These are phyloP conservation scores for Prochilodus magdalenae DNA, from an alignment of 2,113 vertebrate genomes.

Conservation along the genomic window DNA sequence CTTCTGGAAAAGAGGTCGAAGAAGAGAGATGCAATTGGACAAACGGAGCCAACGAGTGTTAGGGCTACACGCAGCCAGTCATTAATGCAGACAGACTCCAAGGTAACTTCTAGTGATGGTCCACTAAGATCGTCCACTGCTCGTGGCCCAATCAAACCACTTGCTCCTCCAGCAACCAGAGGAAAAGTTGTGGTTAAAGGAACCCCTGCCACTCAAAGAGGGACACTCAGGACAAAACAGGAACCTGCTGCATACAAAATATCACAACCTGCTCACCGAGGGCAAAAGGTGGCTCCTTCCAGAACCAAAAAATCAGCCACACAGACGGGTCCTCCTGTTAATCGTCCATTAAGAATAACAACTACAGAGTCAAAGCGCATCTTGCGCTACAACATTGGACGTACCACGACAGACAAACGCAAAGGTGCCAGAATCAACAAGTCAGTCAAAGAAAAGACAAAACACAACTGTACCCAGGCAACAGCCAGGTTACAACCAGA, in stretches of 20 bases:
- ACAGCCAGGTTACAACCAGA: conserved; percentile 47
- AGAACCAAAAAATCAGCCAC: conserved; percentile 35
- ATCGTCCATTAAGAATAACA: conserved; percentile 33
- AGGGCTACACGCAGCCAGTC: conserved; percentile 73
- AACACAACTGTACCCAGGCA: conserved; percentile 7
- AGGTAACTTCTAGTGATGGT: not conserved
- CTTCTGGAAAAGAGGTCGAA: conserved; percentile 45
- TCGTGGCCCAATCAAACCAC: conserved; percentile 52
- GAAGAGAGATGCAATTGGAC: conserved; percentile 41
- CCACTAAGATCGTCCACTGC: conserved; percentile 23
- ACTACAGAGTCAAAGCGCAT: conserved; percentile 53
- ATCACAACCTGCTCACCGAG: conserved; percentile 52
- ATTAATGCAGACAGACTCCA: conserved; percentile 58
- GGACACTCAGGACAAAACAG: conserved; percentile 66
- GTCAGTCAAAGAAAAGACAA: conserved; percentile 46
- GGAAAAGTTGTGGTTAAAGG: conserved; percentile 4
- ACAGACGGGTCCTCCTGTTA: conserved; percentile 48
- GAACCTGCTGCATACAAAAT: conserved; percentile 68
- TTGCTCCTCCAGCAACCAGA: conserved; percentile 62
- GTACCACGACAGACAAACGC: conserved; percentile 47
- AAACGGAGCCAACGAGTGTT: conserved; percentile 62
- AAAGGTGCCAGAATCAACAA: conserved; percentile 45
- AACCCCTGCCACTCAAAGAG: conserved; percentile 44
- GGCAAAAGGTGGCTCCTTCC: conserved; percentile 5
- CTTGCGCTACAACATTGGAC: conserved; percentile 67